Conservation (phyloP, 2,113 vertebrate species). For the Sialia sialis region DNA sequence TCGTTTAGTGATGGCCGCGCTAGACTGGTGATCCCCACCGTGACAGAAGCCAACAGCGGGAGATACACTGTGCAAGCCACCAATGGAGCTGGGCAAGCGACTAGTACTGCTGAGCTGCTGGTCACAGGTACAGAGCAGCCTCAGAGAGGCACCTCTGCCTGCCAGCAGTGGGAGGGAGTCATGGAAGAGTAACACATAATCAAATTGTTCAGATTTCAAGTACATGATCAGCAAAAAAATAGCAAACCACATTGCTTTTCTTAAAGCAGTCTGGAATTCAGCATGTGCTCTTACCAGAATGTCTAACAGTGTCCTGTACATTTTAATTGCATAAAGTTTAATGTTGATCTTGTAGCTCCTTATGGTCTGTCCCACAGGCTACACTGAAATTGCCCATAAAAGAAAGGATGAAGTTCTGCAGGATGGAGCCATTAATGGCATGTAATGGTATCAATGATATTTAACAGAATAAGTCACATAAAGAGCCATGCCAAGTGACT, state of each 20-base stretch:
- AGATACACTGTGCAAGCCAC: constrained; percentile 93
- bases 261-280: neutral
- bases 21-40: constrained; percentile 90
- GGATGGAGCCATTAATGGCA: neutral
- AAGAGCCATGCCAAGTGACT: neutral
- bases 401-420: neutral
- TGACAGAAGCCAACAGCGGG: constrained; percentile 90
- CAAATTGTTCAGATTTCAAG: neutral
- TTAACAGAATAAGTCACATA: neutral
- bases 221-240: neutral
- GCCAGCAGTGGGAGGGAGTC: too few species aligned
- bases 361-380: neutral
- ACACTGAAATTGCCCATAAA: neutral
- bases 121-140: constrained; percentile 82
- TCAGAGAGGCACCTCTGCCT: neutral
- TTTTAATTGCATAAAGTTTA: neutral
- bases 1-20: constrained; percentile 98
- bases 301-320: neutral
- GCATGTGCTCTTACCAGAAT: neutral
- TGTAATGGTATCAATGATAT: neutral
- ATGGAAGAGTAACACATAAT: neutral
- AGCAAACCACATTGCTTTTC: neutral
- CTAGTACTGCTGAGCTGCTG: constrained; percentile 95
- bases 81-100: constrained; percentile 96
- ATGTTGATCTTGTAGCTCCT: neutral